phyloP scores from a whole-genome alignment of 2,888 invertebrate species.

The Heliconius aoede region DNA sequence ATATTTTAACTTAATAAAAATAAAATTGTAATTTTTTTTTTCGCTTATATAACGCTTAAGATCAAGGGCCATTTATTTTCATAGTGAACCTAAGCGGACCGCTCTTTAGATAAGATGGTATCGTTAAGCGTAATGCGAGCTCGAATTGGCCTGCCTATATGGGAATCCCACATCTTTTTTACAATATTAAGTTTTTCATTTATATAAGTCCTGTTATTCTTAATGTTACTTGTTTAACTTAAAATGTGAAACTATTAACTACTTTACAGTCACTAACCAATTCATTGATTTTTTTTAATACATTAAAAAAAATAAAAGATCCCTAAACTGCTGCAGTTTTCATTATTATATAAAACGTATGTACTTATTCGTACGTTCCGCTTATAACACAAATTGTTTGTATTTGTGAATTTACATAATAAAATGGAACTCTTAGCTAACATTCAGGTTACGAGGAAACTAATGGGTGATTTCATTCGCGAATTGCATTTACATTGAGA shows the following conservation, averaged over 20 bases:
- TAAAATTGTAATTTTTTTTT: not conserved
- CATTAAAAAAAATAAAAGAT: not conserved
- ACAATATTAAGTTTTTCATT: conserved; percentile 23
- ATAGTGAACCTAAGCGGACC: conserved; percentile 40
- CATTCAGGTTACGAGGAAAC: conserved; percentile 2
- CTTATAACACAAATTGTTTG: conserved; percentile 2
- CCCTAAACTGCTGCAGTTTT: not conserved
- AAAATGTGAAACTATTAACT: too few species aligned
- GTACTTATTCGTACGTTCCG: not conserved
- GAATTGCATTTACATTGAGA: conserved; percentile 14
- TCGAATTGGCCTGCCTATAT: conserved; percentile 42
- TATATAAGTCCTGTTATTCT: not conserved
- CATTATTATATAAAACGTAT: not conserved
- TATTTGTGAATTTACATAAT: conserved; percentile 8
- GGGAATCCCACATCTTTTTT: conserved; percentile 40
- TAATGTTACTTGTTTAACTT: not conserved
- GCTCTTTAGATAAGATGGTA: conserved; percentile 42
- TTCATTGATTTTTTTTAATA: not conserved
- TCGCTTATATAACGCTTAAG: conserved; percentile 15
- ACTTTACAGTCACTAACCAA: too few species aligned
- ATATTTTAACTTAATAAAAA: not conserved
- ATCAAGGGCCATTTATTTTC: conserved; percentile 43
- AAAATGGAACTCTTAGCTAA: conserved; percentile 15
- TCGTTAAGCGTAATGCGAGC: conserved; percentile 43
- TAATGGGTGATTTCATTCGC: conserved; percentile 7